Base-by-base conservation (phyloP, 2,797 vertebrate genomes). In the Prunella strophiata region DNA sequence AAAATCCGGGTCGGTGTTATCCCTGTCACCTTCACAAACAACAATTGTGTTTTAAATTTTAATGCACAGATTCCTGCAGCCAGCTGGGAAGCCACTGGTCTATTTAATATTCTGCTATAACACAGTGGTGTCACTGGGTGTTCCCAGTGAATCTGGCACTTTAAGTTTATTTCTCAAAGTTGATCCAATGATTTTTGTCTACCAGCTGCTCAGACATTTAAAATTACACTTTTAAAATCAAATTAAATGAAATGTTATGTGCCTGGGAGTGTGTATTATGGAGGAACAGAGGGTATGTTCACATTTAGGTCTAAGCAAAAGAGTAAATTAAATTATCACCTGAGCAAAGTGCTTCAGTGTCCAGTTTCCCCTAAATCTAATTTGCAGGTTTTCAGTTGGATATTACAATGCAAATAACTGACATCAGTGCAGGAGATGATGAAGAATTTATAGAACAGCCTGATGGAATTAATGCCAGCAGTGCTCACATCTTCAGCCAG, bases 311-410 rank as follows among this genome's bases (percentile, higher is more conserved):
- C 52, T 71, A 86, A 94, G 91, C 52, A 84, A 87, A 88, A 85
- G 25, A 61, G 59, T 66, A 91, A 94, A 85, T 84, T 5, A 87
- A 96, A 82, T 91, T 87, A 93, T 81, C 92, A 95, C 74, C 77
- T 81, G 8, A 85, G 89, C 63, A 74, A 94, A 93, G 88, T 43
- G 66, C 51, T 93, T 88, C 70, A 34, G 82, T 71, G 51, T 68
- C 75, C 87, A 63, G 48, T 70, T 79, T 63, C 45, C 38, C 38
- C 27, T 34, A 82, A 92, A 96, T 74, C n/a, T 55, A 74, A 91
- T 93, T 86, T 89, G 16, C 52, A 86, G 59, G 45, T 76, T 93
- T 91, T 78, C 83, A 72, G 42, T 89, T 86, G 77, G 70, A 78
- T 89, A 88, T 70, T 84, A 29, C 45, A 80, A 72, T 17, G 58